These are phyloP conservation scores for Cricetomys ansorgei DNA, from an alignment of 2,113 vertebrate species.

Conservation along the genomic window DNA sequence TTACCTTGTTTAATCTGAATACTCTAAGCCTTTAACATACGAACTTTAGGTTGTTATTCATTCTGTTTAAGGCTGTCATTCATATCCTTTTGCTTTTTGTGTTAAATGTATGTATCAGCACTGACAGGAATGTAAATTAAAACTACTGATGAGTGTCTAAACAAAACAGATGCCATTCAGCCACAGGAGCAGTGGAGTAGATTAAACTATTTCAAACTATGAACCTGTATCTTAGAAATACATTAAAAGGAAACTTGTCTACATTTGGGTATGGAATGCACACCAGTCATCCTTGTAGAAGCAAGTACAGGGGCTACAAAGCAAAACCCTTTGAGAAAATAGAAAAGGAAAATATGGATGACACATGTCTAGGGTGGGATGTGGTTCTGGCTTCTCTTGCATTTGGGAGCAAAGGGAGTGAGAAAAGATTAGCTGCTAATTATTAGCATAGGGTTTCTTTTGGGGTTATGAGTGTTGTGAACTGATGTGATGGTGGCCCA, in stretches of 20 bases:
- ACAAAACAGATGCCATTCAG: background rate
- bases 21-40: background rate
- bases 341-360: no score
- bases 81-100: constrained; percentile 4
- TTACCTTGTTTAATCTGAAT: background rate
- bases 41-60: background rate
- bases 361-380: background rate
- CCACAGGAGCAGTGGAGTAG: no score
- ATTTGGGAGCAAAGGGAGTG: no score
- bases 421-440: background rate
- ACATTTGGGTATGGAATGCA: background rate
- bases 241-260: background rate
- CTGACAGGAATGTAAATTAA: background rate
- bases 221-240: background rate
- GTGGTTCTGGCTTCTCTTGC: no score
- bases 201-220: background rate
- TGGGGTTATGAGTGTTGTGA: background rate
- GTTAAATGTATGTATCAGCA: background rate
- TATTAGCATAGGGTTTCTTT: background rate
- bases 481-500: no score
- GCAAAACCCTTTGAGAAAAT: background rate
- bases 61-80: background rate
- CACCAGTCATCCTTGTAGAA: background rate
- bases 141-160: no score
- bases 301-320: background rate